These are phyloP conservation scores for Meloidogyne floridensis DNA, from an alignment of 1,140 invertebrate species.

Conservation along the genomic window DNA sequence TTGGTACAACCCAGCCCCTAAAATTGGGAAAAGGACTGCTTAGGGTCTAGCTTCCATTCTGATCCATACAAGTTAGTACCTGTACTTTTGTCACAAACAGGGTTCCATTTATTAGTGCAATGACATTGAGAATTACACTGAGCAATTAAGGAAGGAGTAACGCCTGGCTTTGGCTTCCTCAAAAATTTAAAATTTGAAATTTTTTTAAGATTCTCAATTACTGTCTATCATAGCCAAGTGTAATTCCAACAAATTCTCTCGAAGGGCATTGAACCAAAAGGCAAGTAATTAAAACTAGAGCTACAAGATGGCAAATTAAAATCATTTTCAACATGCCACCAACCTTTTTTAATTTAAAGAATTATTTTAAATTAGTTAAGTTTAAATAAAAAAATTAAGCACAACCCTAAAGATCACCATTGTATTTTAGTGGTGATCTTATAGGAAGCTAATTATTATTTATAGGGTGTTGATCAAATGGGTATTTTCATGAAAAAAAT, in stretches of 20 bases:
- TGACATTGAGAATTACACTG: constrained; percentile 25
- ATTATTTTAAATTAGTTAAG: neutral
- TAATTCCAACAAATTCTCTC: constrained; percentile 64
- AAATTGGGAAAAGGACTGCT: no score
- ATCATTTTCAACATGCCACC: constrained; percentile 66
- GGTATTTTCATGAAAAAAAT: no score
- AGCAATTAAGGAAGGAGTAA: neutral
- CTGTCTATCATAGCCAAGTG: constrained; percentile 56
- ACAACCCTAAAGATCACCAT: no score
- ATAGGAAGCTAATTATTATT: no score
- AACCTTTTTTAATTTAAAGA: constrained; percentile 43
- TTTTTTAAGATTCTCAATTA: constrained; percentile 21
- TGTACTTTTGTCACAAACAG: constrained; percentile 28
- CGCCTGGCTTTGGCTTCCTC: neutral
- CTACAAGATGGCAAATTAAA: constrained; percentile 58
- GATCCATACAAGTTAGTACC: neutral
- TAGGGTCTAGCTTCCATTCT: no score
- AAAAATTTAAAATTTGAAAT: neutral
- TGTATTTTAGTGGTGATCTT: no score
- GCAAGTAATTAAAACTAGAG: constrained; percentile 57
- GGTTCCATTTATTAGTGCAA: constrained; percentile 12
- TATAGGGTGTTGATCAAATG: no score
- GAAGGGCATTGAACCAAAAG: constrained; percentile 64
- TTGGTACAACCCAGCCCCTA: no score
- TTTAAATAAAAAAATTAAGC: no score